Base-by-base conservation (phyloP, 1,140 invertebrate genomes). In the Anastrepha obliqua region DNA sequence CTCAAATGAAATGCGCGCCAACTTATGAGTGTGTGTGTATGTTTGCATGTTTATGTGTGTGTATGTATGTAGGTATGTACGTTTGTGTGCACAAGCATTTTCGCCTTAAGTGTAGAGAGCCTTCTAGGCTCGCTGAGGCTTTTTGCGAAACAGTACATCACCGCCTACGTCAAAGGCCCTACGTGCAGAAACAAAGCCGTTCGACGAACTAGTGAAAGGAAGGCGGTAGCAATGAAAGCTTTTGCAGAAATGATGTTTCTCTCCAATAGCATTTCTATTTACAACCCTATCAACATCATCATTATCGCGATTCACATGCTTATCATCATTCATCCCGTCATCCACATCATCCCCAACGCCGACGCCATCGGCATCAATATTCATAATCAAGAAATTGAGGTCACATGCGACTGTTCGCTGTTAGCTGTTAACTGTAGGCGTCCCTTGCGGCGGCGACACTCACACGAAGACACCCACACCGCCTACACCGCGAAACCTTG, bases 301-400 rank as follows among this genome's bases (percentile, higher is more conserved):
- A 62, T 17, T 62, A 9, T 62, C 51, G 51, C 60, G 5, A 29
- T 17, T 13, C 60, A 62, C 15, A 62, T 62, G 9, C 15, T 62
- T 15, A 62, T 17, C 60, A 62, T 55, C 51, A 29, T 29, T 29
- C 29, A 29, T 29, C 29, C 29, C 29, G 29, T 2, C 65, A 67
- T 39, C 65, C 13, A 7, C 70, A 47, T 11, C 70, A 51, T 74
- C 39, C 70, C 64, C 29, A 39, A 47, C 29, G 29, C 29, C 29
- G 29, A n/a, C 70, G 44, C 70, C 70, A 42, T 20, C 70, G 47
- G 47, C 42, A 81, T 81, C 74, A 81, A 81, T 81, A 81, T 81
- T 81, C 74, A 81, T 81, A 81, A 81, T 81, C 74, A 81, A 81
- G 47, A 81, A 81, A 81, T 81, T 81, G 74, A 81, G 74, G 74